Evolutionary conservation across 2,113 vertebrate species (phyloP).

Genomic region (Sylvilagus bachmani): DNA sequence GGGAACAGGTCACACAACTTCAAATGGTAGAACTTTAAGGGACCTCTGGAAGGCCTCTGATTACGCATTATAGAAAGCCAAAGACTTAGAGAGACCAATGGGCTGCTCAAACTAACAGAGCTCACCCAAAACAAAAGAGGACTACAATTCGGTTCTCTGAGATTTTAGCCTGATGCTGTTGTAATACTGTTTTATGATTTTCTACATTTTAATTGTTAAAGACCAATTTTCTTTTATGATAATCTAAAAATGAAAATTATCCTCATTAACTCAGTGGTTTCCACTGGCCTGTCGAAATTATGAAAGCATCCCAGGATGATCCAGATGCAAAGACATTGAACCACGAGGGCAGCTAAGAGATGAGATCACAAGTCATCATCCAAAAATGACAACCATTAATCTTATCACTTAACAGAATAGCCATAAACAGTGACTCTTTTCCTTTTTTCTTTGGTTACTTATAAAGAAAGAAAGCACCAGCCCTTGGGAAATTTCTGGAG

Average conservation of each 20-base stretch:
- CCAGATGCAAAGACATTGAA: background rate
- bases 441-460: slow-evolving; percentile 23
- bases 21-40: background rate
- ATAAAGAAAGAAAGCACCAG: slow-evolving; percentile 20
- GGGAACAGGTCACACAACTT: background rate
- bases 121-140: background rate
- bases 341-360: background rate
- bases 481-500: background rate
- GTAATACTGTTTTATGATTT: background rate
- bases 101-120: background rate
- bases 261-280: background rate
- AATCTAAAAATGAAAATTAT: background rate
- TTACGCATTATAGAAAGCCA: background rate
- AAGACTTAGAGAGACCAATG: background rate
- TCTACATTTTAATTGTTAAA: slow-evolving; percentile 32
- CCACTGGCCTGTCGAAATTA: background rate
- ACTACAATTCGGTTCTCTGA: background rate
- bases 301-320: background rate
- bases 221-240: background rate
- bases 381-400: background rate
- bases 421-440: background rate
- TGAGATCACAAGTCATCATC: background rate
- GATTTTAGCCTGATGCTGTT: background rate
- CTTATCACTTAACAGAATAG: background rate
- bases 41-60: background rate